phyloP scores from a whole-genome alignment of 2,797 vertebrate genomes.

The Setipinna tenuifilis region DNA sequence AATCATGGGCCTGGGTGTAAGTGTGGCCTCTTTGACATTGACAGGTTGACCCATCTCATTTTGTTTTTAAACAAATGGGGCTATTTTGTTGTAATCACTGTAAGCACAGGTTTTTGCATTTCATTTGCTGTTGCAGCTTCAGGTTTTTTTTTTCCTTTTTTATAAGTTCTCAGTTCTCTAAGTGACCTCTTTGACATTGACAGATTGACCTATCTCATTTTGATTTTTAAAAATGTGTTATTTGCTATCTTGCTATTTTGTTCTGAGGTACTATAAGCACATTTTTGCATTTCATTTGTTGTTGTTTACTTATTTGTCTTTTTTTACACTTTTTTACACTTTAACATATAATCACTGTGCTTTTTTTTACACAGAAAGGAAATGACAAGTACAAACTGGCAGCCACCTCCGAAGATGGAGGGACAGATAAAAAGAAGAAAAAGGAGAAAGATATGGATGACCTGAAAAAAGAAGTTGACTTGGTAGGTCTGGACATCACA shows the following conservation, averaged over 20 bases:
- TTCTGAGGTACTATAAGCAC: neutral
- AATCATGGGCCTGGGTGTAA: constrained; percentile 82
- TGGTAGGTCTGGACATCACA: constrained; percentile 76
- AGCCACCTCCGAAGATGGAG: constrained; percentile 83
- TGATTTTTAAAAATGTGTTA: neutral
- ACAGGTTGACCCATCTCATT: neutral
- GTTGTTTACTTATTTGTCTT: neutral
- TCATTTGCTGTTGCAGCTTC: neutral
- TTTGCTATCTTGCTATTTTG: neutral
- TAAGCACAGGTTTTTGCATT: neutral
- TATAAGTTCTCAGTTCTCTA: constrained; percentile 59
- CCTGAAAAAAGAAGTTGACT: constrained; percentile 91
- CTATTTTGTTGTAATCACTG: neutral
- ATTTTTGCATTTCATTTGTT: neutral
- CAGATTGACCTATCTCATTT: neutral
- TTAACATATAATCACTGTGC: neutral
- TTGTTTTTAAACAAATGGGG: neutral
- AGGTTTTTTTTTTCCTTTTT: neutral
- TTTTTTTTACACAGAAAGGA: constrained; percentile 77
- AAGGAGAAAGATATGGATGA: constrained; percentile 90
- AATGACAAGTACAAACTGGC: constrained; percentile 95
- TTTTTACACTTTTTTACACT: neutral
- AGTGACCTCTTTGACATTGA: constrained; percentile 61
- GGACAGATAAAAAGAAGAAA: constrained; percentile 73
- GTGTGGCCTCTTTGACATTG: constrained; percentile 62